phyloP scores from a whole-genome alignment of 2,113 vertebrate species.

The Hiodon tergisus region DNA sequence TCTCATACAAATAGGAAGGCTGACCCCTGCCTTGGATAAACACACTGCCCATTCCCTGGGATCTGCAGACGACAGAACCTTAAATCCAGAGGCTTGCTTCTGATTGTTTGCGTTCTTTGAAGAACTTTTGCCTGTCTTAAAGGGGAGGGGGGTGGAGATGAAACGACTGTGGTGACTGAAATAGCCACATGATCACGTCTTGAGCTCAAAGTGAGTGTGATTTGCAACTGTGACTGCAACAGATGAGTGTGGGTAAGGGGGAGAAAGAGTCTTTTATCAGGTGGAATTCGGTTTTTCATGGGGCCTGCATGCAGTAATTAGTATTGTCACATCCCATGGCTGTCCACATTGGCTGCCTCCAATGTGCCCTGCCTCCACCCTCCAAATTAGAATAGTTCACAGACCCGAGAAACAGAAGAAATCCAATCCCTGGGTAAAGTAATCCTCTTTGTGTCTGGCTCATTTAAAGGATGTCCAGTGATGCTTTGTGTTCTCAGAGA shows the following conservation, averaged over 20 bases:
- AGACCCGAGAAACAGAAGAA: constrained; percentile 21
- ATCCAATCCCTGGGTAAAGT: constrained; percentile 16
- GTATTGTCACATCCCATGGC: constrained; percentile 41
- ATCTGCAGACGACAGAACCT: not conserved
- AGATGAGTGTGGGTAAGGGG: not conserved
- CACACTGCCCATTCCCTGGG: not conserved
- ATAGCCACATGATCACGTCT: not conserved
- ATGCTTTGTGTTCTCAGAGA: constrained; percentile 4
- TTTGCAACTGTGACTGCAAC: constrained; percentile 17
- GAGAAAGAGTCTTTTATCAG: constrained; percentile 32
- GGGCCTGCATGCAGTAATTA: constrained; percentile 34
- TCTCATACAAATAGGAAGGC: not conserved
- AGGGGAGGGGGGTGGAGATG: not conserved
- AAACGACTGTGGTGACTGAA: not conserved
- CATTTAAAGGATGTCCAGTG: constrained; percentile 18
- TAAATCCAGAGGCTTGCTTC: constrained; percentile 4
- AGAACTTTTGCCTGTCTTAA: not conserved
- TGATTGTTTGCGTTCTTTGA: constrained; percentile 12
- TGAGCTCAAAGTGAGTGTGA: constrained; percentile 10
- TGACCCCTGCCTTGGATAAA: not conserved
- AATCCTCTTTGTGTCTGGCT: constrained; percentile 28
- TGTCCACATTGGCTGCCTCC: constrained; percentile 24
- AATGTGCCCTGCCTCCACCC: constrained; percentile 10
- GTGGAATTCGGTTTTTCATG: constrained; percentile 24
- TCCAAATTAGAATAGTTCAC: constrained; percentile 30